Evolutionary conservation across 2,888 invertebrate species (phyloP).

Genomic region (Drosophila paramelanica): DNA sequence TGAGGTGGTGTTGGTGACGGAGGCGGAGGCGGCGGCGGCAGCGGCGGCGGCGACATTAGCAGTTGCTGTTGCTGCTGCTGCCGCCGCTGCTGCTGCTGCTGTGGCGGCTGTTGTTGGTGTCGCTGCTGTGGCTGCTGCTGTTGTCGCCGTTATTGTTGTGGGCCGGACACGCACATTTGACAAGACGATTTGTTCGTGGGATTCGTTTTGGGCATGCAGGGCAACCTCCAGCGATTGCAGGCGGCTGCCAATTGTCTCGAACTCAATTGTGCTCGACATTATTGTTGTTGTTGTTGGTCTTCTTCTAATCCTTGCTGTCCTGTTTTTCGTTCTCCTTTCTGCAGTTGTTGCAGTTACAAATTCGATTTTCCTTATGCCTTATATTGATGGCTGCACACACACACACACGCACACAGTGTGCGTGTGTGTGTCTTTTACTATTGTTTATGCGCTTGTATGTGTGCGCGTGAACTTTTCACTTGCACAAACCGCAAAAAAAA

Average conservation of each 20-base stretch:
- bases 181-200: constrained; percentile 84
- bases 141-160: constrained; percentile 40
- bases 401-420: constrained; percentile 31
- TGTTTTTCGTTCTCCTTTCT: constrained; percentile 8
- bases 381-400: constrained; percentile 62
- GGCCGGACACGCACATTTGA: constrained; percentile 51
- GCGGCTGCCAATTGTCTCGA: constrained; percentile 88
- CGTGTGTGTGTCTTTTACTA: constrained; percentile 35
- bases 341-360: constrained; percentile 26
- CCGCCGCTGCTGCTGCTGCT: constrained; percentile 23
- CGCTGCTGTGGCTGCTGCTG: constrained; percentile 22
- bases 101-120: constrained; percentile 22
- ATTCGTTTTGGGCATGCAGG: constrained; percentile 87
- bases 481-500: constrained; percentile 48
- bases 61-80: constrained; percentile 9
- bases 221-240: constrained; percentile 93
- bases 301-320: constrained; percentile 3
- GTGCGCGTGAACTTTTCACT: constrained; percentile 57
- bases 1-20: constrained; percentile 14
- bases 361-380: constrained; percentile 63
- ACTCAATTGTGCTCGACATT: constrained; percentile 72
- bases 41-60: constrained; percentile 16
- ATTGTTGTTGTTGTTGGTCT: constrained; percentile 21
- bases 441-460: constrained; percentile 42
- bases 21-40: constrained; percentile 5